phyloP scores from a whole-genome alignment of 1,140 invertebrate species.

The Penaeus japonicus region DNA sequence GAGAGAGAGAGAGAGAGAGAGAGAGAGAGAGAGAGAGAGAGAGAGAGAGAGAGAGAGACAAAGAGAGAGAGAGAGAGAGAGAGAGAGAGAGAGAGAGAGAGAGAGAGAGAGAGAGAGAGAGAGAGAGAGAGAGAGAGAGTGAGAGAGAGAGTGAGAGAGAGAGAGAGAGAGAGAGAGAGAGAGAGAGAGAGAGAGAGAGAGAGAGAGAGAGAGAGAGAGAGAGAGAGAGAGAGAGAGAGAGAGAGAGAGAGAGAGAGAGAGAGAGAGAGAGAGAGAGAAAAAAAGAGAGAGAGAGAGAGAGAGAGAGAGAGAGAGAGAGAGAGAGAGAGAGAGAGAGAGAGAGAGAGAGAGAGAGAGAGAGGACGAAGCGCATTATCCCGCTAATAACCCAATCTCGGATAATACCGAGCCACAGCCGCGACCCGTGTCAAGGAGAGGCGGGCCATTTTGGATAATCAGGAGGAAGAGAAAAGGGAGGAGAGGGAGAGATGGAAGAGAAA shows the following conservation, averaged over 20 bases:
- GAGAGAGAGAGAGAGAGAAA: not conserved
- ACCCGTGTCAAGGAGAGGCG: too few species aligned
- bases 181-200: not conserved
- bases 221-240: not conserved
- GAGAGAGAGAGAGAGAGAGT: not conserved
- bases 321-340: not conserved
- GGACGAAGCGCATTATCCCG: not conserved
- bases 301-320: conserved; percentile 1
- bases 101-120: too few species aligned
- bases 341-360: not conserved
- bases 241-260: not conserved
- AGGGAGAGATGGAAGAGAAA: too few species aligned
- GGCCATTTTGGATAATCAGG: too few species aligned
- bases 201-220: not conserved
- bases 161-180: not conserved
- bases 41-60: too few species aligned
- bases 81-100: too few species aligned
- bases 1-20: conserved; percentile 1
- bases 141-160: not conserved
- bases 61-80: too few species aligned
- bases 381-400: too few species aligned
- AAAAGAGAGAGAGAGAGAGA: not conserved
- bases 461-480: too few species aligned
- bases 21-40: not conserved
- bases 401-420: too few species aligned